A percentile compares a stretch with the other conserved stretches of the same genome.
Conservation (phyloP, 2,797 vertebrate genomes). For the Hemibagrus guttatus region DNA sequence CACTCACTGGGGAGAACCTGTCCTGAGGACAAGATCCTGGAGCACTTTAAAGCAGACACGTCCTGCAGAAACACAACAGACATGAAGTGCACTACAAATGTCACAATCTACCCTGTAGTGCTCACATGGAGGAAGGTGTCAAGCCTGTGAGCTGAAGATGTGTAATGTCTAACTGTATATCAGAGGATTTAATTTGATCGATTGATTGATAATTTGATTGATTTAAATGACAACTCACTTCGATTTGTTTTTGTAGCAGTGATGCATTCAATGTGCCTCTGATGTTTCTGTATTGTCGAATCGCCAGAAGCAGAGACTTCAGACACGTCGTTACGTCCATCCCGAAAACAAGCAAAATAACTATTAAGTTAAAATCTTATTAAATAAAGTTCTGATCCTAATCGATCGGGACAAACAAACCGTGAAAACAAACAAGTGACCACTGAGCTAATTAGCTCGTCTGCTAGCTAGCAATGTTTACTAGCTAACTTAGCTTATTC, state of each 20-base stretch:
- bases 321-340: constrained; percentile 85
- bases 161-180: not conserved
- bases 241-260: constrained; percentile 82
- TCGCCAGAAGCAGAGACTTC: constrained; percentile 85
- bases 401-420: too few relatives aligned
- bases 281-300: constrained; percentile 80
- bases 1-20: constrained; percentile 92
- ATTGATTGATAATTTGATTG: too few relatives aligned
- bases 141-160: not conserved
- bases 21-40: constrained; percentile 81
- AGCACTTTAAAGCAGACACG: constrained; percentile 81
- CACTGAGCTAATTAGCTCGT: not conserved
- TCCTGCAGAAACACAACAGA: constrained; percentile 71
- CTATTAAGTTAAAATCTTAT: not conserved
- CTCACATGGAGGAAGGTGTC: too few relatives aligned
- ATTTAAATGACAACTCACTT: constrained; percentile 73
- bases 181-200: not conserved
- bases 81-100: not conserved
- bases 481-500: not conserved
- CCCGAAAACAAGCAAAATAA: constrained; percentile 35
- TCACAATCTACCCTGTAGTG: not conserved
- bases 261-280: constrained; percentile 74
- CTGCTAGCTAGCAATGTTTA: not conserved
- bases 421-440: too few relatives aligned
- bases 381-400: not conserved